Evolutionary conservation across 2,888 invertebrate genomes (phyloP).

Genomic region (Drosophila setosimentum): DNA sequence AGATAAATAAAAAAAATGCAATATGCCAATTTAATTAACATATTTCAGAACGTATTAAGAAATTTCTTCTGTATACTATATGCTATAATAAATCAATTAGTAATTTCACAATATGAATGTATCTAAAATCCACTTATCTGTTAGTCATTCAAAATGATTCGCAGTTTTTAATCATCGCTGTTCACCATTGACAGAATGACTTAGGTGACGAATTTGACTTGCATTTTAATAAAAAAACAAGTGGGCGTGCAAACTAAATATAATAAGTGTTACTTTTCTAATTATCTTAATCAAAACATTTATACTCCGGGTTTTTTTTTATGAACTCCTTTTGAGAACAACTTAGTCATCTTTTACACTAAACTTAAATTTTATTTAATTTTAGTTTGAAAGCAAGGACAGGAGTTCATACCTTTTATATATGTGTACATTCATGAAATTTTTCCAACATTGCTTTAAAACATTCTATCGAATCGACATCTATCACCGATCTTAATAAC

Average conservation of each 20-base stretch:
- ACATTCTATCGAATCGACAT: background rate
- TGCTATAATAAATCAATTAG: background rate
- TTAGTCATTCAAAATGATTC: background rate
- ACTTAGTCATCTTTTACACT: background rate
- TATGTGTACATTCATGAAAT: too few relatives aligned
- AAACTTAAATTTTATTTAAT: background rate
- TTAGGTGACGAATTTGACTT: background rate
- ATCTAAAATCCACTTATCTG: background rate
- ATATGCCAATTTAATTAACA: background rate
- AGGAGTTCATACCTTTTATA: background rate
- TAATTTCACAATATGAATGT: background rate
- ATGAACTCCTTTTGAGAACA: background rate
- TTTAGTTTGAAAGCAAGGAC: background rate
- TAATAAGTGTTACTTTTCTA: background rate
- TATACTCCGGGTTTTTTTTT: background rate
- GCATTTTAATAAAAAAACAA: background rate
- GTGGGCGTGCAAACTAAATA: background rate
- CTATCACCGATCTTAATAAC: too few relatives aligned
- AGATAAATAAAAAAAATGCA: background rate
- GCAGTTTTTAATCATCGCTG: background rate
- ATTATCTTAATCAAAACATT: background rate
- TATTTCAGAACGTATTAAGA: background rate
- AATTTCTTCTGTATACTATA: background rate
- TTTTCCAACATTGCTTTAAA: background rate
- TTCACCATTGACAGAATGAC: background rate